phyloP scores from a whole-genome alignment of 2,113 vertebrate genomes.

The Lucifuga dentata region DNA sequence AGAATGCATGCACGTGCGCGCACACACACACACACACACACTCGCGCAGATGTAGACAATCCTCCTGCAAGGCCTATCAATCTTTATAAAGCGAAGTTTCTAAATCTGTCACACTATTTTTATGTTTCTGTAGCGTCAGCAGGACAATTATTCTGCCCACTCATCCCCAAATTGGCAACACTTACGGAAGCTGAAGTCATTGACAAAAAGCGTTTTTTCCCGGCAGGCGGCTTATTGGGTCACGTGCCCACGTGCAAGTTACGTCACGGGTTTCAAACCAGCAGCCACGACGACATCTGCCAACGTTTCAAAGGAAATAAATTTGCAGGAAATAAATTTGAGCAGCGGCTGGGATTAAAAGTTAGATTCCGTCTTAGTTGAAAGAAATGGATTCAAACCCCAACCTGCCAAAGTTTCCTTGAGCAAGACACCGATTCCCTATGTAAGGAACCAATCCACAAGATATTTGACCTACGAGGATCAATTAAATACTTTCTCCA shows the following conservation, averaged over 20 bases:
- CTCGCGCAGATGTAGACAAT: constrained; percentile 3
- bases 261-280: constrained; percentile 1
- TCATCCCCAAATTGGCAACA: constrained; percentile 35
- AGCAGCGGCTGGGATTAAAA: too few relatives aligned
- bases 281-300: too few relatives aligned
- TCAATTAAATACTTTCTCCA: too few relatives aligned
- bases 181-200: constrained; percentile 47
- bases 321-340: too few relatives aligned
- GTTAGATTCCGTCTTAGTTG: not conserved
- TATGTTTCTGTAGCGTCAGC: constrained; percentile 59
- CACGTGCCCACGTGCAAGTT: constrained; percentile 7
- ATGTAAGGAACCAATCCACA: too few relatives aligned
- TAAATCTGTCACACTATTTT: constrained; percentile 42
- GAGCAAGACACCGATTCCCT: not conserved
- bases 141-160: constrained; percentile 42
- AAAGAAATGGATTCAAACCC: not conserved
- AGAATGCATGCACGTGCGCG: constrained; percentile 20
- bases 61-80: constrained; percentile 47
- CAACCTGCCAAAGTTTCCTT: not conserved
- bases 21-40: constrained; percentile 48
- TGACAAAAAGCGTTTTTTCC: constrained; percentile 36
- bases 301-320: too few relatives aligned
- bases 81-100: constrained; percentile 58
- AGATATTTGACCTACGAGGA: too few relatives aligned
- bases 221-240: not conserved